These are phyloP conservation scores for Acanthornis magna DNA, from an alignment of 2,797 vertebrate genomes.

Conservation along the genomic window DNA sequence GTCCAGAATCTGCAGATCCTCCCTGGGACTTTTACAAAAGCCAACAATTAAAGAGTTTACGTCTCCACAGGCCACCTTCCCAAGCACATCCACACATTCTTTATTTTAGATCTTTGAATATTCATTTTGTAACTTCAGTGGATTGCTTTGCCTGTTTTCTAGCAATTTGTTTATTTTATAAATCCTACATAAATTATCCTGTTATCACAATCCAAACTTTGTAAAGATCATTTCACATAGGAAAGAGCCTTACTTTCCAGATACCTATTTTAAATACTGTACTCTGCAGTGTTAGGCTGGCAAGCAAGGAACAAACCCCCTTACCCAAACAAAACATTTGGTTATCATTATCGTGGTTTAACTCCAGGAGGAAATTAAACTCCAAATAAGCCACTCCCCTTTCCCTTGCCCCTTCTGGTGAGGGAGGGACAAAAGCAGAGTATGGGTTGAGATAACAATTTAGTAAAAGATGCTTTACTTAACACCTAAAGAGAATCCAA, in stretches of 20 bases:
- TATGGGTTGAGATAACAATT: neutral
- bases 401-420: neutral
- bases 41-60: rapidly evolving
- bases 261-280: neutral
- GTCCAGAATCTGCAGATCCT: neutral
- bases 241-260: neutral
- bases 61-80: neutral
- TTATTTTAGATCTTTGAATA: neutral
- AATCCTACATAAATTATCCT: neutral
- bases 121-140: neutral
- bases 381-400: neutral
- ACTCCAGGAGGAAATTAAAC: neutral
- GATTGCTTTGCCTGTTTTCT: neutral
- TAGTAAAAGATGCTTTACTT: neutral
- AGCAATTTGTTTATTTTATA: neutral
- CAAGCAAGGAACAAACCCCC: neutral
- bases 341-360: neutral
- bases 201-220: neutral
- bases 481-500: neutral
- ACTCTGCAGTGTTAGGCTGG: neutral
- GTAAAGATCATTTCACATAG: neutral
- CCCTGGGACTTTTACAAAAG: neutral
- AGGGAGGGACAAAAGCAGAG: neutral
- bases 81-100: neutral
- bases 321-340: neutral